Conservation (phyloP, 2,888 invertebrate genomes). For the Portevinia maculata region DNA sequence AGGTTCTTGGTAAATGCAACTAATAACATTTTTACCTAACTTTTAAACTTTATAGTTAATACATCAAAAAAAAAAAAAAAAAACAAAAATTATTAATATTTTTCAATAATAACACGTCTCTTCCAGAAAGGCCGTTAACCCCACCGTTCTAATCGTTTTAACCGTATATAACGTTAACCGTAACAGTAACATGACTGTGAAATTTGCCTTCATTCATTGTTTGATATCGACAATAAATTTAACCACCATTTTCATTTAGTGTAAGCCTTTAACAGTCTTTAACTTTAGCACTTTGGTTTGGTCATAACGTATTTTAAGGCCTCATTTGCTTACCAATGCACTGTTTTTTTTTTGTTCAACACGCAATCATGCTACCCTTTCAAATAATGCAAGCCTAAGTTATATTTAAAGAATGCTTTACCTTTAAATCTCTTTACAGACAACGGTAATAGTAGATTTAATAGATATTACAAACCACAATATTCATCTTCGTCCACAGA, state of each 20-base stretch:
- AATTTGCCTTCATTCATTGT: conserved; percentile 50
- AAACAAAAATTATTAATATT: conserved; percentile 59
- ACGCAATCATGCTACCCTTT: conserved; percentile 49
- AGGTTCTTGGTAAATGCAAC: conserved; percentile 72
- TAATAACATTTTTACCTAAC: conserved; percentile 72
- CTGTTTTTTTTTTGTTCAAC: conserved; percentile 28
- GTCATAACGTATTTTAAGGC: conserved; percentile 53
- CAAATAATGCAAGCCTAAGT: conserved; percentile 13
- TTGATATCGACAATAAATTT: conserved; percentile 28
- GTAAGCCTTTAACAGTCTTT: conserved; percentile 48
- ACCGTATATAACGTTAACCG: conserved; percentile 74
- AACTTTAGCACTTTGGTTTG: conserved; percentile 35
- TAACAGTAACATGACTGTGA: conserved; percentile 71
- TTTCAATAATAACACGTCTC: conserved; percentile 70
- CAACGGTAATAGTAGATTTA: conserved; percentile 39
- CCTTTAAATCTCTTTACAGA: conserved; percentile 55
- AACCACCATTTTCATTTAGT: conserved; percentile 55
- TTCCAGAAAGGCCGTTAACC: conserved; percentile 73
- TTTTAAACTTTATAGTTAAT: conserved; percentile 56
- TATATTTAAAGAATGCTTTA: conserved; percentile 11
- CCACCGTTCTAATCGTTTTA: conserved; percentile 73
- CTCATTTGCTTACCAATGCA: conserved; percentile 60
- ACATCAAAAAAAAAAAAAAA: conserved; percentile 56
- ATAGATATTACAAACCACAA: conserved; percentile 20
- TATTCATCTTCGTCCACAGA: conserved; percentile 24